These are phyloP conservation scores for Drosophila murphyi DNA, from an alignment of 1,140 invertebrate species.

Conservation along the genomic window DNA sequence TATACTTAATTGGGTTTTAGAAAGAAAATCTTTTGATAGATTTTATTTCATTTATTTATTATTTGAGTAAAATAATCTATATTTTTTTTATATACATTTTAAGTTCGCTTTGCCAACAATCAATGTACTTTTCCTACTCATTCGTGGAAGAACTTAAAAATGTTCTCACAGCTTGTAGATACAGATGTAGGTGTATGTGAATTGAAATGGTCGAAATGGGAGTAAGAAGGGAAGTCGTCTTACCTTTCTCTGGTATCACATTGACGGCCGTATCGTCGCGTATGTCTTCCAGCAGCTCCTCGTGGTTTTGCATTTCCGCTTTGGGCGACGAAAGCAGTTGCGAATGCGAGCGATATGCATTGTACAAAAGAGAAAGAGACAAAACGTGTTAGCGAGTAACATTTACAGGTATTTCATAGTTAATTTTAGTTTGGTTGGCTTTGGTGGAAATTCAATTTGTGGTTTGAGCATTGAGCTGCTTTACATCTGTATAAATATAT, in stretches of 20 bases:
- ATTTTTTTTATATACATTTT: not conserved
- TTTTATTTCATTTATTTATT: no score
- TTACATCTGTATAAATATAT: conserved; percentile 46
- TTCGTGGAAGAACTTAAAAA: not conserved
- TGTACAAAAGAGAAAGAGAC: conserved; percentile 7
- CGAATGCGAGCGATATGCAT: conserved; percentile 17
- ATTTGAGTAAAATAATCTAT: no score
- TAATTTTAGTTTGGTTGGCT: conserved; percentile 65
- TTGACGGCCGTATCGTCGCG: conserved; percentile 79
- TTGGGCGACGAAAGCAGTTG: conserved; percentile 13
- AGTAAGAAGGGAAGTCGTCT: conserved; percentile 24
- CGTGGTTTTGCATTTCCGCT: conserved; percentile 84
- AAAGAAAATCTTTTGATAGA: no score
- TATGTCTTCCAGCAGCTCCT: conserved; percentile 82
- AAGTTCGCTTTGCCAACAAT: not conserved
- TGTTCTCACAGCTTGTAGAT: not conserved
- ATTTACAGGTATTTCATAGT: conserved; percentile 45
- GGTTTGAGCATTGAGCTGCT: conserved; percentile 27
- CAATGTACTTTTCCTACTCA: not conserved
- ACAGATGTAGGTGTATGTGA: not conserved
- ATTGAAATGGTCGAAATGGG: not conserved
- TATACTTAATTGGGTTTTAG: no score
- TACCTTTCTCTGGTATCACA: conserved; percentile 83
- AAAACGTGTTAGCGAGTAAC: conserved; percentile 53
- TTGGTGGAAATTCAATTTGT: conserved; percentile 71